Base-by-base conservation (phyloP, 2,888 invertebrate genomes). In the Melinaea marsaeus region DNA sequence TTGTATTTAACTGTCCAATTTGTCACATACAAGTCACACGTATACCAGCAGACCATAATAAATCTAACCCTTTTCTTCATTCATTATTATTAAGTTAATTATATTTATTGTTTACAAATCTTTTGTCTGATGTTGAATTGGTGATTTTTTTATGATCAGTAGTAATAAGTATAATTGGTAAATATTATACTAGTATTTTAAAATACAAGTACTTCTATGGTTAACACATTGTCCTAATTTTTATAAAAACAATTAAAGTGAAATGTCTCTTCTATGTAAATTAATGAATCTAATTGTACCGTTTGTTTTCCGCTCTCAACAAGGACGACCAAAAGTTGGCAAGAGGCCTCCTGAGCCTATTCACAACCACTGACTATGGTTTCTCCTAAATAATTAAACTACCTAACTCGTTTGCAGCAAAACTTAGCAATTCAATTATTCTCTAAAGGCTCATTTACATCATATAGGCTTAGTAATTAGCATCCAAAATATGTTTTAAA, bases 331-430 rank as follows among this genome's bases (percentile, higher is more conserved):
- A 51, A 51, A 51, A 51, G 32, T 51, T 51, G 51, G 51, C 51
- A 51, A 51, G 51, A 51, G 51, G 32, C 51, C 32, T 32, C 37
- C 48, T 48, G 51, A 45, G 61, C 62, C 59, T 65, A 62, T 62
- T 65, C 64, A 62, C 64, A 59, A 56, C 61, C 58, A 61, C 55
- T 61, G 62, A 59, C 65, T 61, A 61, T 55, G 58, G 59, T 57
- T 57, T 63, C 59, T 57, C 63, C 61, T 65, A 63, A 63, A 68
- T 65, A 65, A 68, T 65, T 65, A 65, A 54, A 63, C 48, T 59
- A 45, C 54, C 62, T 48, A 55, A 63, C 56, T 62, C 60, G 57
- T 65, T 63, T 61, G 65, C 63, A 60, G 62, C 55, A 51, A 34
- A 63, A 63, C 61, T 61, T 34, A 61, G 56, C 61, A 56, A 65